Evolutionary conservation across 2,888 invertebrate genomes (phyloP).

Genomic region (Anarsia innoxiella): DNA sequence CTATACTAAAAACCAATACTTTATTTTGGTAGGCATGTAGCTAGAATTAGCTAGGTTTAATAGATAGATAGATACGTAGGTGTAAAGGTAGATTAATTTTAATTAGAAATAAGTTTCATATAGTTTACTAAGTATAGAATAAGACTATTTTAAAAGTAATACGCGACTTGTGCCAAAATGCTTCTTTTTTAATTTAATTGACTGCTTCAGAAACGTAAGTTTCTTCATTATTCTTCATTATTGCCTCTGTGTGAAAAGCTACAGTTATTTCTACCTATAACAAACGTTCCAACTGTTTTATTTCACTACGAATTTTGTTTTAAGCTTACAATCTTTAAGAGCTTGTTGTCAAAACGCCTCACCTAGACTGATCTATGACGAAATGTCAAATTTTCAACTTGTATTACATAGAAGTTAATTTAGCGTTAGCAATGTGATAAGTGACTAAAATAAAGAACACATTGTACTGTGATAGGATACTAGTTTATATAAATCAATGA

Average conservation of each 20-base stretch:
- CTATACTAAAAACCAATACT: too few relatives aligned
- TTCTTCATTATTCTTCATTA: conserved; percentile 30
- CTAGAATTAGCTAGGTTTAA: too few relatives aligned
- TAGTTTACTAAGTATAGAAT: too few relatives aligned
- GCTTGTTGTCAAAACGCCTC: too few relatives aligned
- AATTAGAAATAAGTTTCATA: too few relatives aligned
- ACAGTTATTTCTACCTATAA: background rate
- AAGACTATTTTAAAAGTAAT: background rate
- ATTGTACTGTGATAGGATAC: conserved; percentile 28
- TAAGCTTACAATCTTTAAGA: too few relatives aligned
- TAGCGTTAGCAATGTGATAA: conserved; percentile 30
- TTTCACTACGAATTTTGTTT: background rate
- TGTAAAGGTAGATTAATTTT: too few relatives aligned
- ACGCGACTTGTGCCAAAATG: conserved; percentile 15
- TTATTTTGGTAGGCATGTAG: too few relatives aligned
- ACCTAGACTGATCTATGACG: background rate
- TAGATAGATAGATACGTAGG: too few relatives aligned
- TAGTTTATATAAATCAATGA: conserved; percentile 5
- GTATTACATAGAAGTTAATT: conserved; percentile 5
- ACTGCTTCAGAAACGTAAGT: conserved; percentile 32
- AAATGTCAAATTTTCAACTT: conserved; percentile 1
- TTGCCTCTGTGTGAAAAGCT: conserved; percentile 27
- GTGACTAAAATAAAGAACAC: conserved; percentile 29
- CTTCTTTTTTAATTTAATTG: conserved; percentile 29
- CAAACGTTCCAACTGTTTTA: background rate